Conservation (phyloP, 2,888 invertebrate species). For the Aromia moschata region DNA sequence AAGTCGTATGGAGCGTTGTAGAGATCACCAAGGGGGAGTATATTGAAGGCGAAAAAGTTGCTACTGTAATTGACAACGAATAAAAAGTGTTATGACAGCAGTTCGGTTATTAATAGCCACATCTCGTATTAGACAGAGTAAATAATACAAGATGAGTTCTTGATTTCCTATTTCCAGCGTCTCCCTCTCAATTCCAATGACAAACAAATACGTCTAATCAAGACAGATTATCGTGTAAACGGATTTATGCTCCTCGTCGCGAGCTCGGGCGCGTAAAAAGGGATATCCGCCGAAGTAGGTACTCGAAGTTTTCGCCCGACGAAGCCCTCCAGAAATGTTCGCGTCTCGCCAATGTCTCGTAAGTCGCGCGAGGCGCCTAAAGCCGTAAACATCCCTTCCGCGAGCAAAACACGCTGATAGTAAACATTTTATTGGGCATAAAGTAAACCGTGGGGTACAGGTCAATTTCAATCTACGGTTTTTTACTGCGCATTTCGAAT, state of each 20-base stretch:
- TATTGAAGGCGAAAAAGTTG: no score
- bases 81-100: no score
- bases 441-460: conserved; percentile 49
- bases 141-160: no score
- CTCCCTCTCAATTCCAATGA: no score
- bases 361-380: conserved; percentile 3
- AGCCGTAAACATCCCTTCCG: conserved; percentile 16
- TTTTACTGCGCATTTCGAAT: conserved; percentile 44
- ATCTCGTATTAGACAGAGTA: no score
- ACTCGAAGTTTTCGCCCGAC: not conserved
- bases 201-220: not conserved
- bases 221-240: not conserved
- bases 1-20: no score
- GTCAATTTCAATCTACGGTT: conserved; percentile 51
- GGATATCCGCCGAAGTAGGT: not conserved
- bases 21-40: no score
- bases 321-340: conserved; percentile 5
- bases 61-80: no score
- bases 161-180: no score
- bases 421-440: conserved; percentile 58
- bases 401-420: conserved; percentile 44
- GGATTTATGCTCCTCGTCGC: not conserved
- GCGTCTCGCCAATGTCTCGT: conserved; percentile 17
- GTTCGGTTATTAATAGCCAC: no score
- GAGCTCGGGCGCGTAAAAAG: not conserved